A percentile compares a stretch with the other conserved stretches of the same genome.
Conservation (phyloP, 1,140 invertebrate species). For the Conus betulinus region DNA sequence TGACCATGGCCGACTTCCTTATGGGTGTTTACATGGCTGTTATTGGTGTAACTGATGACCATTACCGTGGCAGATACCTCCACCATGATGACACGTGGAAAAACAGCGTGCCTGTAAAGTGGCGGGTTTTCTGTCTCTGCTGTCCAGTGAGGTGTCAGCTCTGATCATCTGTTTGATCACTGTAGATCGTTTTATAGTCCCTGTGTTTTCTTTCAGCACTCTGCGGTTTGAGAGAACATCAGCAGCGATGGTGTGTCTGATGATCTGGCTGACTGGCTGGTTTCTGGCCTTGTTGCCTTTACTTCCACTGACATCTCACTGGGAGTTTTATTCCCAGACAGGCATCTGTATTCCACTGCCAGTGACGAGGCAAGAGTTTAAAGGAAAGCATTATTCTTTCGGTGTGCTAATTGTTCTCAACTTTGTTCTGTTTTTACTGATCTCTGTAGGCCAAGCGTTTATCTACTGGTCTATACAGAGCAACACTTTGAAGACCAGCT, state of each 20-base stretch:
- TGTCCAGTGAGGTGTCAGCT: conserved; percentile 61
- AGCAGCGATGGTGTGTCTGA: background rate
- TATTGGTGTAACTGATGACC: conserved; percentile 58
- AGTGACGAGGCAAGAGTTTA: conserved; percentile 24
- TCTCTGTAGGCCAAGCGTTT: background rate
- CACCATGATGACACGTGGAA: conserved; percentile 55
- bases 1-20: conserved; percentile 58
- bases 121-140: conserved; percentile 58
- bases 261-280: background rate
- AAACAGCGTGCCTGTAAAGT: conserved; percentile 54
- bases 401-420: background rate
- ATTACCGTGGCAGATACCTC: conserved; percentile 58
- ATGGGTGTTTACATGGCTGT: conserved; percentile 68
- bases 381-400: background rate
- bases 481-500: background rate
- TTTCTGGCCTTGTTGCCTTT: conserved; percentile 5
- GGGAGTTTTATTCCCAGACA: conserved; percentile 51
- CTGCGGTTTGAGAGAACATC: conserved; percentile 35
- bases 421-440: background rate
- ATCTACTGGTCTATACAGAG: background rate
- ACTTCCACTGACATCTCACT: conserved; percentile 30
- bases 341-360: conserved; percentile 56
- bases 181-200: conserved; percentile 57
- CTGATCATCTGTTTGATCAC: conserved; percentile 52
- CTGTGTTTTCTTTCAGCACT: conserved; percentile 60